These are phyloP conservation scores for Kuschelorhynchus macadamiae DNA, from an alignment of 2,888 invertebrate species.

Conservation along the genomic window DNA sequence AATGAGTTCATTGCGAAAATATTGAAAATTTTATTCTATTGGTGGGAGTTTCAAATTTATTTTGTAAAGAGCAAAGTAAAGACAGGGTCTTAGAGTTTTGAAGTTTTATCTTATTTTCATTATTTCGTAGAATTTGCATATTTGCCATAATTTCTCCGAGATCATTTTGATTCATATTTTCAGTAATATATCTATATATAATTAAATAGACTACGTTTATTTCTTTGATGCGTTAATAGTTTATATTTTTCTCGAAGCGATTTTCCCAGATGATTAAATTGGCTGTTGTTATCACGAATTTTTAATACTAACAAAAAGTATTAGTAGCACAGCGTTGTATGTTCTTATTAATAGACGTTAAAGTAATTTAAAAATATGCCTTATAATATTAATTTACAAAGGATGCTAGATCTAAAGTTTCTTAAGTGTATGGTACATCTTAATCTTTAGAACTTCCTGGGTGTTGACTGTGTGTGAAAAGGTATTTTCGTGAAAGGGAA, in stretches of 20 bases:
- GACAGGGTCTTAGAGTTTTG: constrained; percentile 52
- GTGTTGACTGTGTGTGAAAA: too few species aligned
- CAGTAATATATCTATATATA: background rate
- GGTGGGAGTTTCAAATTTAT: constrained; percentile 27
- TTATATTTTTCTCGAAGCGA: constrained; percentile 17
- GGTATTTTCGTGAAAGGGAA: too few species aligned
- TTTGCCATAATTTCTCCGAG: constrained; percentile 26
- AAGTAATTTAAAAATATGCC: constrained; percentile 13
- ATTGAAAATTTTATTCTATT: constrained; percentile 21
- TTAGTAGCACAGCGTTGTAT: constrained; percentile 17
- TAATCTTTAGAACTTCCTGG: constrained; percentile 1
- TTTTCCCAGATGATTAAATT: constrained; percentile 10
- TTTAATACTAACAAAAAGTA: constrained; percentile 14
- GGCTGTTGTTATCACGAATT: constrained; percentile 7
- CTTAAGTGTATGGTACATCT: constrained; percentile 8
- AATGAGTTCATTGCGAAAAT: constrained; percentile 51
- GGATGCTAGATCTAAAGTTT: constrained; percentile 15
- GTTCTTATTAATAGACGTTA: constrained; percentile 20
- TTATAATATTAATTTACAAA: constrained; percentile 20
- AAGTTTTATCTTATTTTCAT: constrained; percentile 18
- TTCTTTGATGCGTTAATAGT: constrained; percentile 18
- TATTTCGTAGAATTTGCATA: constrained; percentile 32
- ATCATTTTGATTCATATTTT: constrained; percentile 22
- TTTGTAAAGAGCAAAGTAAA: constrained; percentile 59
- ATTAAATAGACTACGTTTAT: constrained; percentile 16